These are phyloP conservation scores for Ancistrus triradiatus DNA, from an alignment of 2,113 vertebrate genomes.

Conservation along the genomic window DNA sequence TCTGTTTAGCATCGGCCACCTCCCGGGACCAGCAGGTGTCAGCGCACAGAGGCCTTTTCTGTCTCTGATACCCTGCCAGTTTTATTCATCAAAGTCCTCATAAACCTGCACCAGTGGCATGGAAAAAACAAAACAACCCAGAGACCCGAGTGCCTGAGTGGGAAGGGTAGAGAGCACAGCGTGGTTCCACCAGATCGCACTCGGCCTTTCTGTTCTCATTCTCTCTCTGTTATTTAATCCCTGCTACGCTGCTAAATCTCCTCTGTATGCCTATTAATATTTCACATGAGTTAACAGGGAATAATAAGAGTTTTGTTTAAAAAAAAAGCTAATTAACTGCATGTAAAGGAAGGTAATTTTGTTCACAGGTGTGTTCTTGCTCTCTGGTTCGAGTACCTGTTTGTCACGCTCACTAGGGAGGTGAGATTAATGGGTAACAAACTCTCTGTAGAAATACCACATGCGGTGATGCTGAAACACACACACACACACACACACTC, in stretches of 20 bases:
- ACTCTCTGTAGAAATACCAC: background rate
- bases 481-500: conserved; percentile 8
- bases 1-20: background rate
- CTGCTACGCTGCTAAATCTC: background rate
- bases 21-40: background rate
- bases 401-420: background rate
- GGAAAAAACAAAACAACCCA: background rate
- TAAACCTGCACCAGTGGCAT: background rate
- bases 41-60: background rate
- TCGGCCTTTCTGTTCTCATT: conserved; percentile 3
- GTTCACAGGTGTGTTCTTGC: conserved; percentile 6
- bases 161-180: no score
- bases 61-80: background rate
- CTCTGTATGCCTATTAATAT: conserved; percentile 18
- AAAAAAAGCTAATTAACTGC: conserved; percentile 29
- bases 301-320: conserved; percentile 2
- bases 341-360: conserved; percentile 21
- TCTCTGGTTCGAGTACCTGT: background rate
- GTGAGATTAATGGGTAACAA: conserved; percentile 29
- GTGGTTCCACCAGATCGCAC: no score
- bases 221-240: conserved; percentile 3
- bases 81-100: background rate
- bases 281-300: conserved; percentile 5
- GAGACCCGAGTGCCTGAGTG: background rate
- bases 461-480: background rate